Conservation (phyloP, 2,888 invertebrate species). For the Serripes groenlandicus region DNA sequence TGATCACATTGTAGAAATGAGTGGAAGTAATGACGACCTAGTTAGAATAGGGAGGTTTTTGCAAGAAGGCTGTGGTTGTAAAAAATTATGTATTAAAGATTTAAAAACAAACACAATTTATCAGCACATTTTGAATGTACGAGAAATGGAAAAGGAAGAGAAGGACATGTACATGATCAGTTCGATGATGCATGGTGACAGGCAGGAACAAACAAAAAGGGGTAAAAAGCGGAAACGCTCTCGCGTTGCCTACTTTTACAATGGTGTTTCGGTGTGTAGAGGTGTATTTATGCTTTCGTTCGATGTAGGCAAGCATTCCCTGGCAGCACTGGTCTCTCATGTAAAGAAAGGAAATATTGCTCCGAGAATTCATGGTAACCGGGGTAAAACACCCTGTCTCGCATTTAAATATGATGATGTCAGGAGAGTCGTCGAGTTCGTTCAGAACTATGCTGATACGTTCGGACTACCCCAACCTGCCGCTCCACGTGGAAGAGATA, state of each 20-base stretch:
- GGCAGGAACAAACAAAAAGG: neutral
- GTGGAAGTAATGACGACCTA: too few relatives aligned
- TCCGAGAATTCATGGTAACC: slow-evolving; percentile 32
- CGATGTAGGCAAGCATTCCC: slow-evolving; percentile 4
- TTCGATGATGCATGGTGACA: neutral
- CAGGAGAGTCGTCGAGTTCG: neutral
- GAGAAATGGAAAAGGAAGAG: neutral
- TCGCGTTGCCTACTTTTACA: neutral
- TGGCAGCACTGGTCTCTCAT: slow-evolving; percentile 1
- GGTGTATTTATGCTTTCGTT: slow-evolving; percentile 2
- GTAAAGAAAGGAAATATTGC: slow-evolving; percentile 6
- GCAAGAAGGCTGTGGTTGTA: slow-evolving; percentile 1
- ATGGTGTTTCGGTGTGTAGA: neutral
- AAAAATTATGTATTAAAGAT: neutral
- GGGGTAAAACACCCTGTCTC: slow-evolving; percentile 9
- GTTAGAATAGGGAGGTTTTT: too few relatives aligned
- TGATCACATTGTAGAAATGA: too few relatives aligned
- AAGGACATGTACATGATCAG: slow-evolving; percentile 2
- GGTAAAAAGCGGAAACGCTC: slow-evolving; percentile 1
- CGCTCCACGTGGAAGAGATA: neutral
- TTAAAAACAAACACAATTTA: neutral
- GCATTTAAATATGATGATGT: slow-evolving; percentile 8
- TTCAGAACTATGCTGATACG: neutral
- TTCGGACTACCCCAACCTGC: slow-evolving; percentile 3
- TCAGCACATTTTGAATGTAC: neutral